Base-by-base conservation (phyloP, 2,888 invertebrate genomes). In the Macaria notata region DNA sequence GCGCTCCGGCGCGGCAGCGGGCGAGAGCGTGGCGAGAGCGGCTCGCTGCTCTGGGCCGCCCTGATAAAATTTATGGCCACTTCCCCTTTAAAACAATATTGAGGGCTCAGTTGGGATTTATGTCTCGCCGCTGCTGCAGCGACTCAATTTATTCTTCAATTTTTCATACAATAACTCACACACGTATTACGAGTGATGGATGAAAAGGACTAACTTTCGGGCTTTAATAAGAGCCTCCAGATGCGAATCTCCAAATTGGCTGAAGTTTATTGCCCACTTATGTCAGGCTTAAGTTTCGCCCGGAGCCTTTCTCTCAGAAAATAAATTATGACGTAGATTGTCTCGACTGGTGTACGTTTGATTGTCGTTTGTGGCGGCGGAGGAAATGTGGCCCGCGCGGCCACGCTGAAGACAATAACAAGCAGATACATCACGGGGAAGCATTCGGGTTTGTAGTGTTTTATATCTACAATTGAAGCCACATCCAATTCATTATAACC, bases 41-140 rank as follows among this genome's bases (percentile, higher is more conserved):
- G 60, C 65, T 66, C 68, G 50, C 61, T 64, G 72, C 73, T 75
- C 84, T 88, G 88, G 83, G 84, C 86, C 83, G 84, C 84, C 86
- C 86, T 88, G 91, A 91, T 91, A 91, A 90, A 92, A 92, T 92
- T 92, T 92, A 92, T 92, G 91, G 89, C 89, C 88, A 89, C 90
- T 88, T 90, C 89, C 91, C 88, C 90, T 92, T 92, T 92, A 92
- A 92, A 92, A 92, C 92, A 92, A 92, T 92, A 92, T 92, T 92
- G 92, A 91, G 90, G 92, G 92, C 90, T 91, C 92, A 88, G 90
- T 89, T 89, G 88, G 90, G 91, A 91, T 91, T 91, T 91, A 91
- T 91, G 89, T 89, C 90, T 90, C 87, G 90, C 89, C 88, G 89
- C 88, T 84, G 88, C 84, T 88, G 90, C 90, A 91, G 89, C 90